Base-by-base conservation (phyloP, 2,888 invertebrate genomes). In the Heliconius erato region DNA sequence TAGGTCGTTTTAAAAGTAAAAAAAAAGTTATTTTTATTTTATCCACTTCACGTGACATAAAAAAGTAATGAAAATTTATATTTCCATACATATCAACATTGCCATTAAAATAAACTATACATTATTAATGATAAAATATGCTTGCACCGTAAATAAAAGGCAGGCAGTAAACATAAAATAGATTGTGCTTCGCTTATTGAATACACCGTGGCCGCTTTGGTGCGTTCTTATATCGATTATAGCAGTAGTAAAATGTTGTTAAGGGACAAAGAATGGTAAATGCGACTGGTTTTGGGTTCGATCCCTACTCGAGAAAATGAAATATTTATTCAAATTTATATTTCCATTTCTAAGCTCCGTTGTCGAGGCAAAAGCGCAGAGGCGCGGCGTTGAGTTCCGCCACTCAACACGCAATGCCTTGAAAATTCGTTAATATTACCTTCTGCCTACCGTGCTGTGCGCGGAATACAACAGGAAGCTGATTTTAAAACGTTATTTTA, bases 61-160 rank as follows among this genome's bases (percentile, higher is more conserved):
- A 65, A 28, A 67, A 67, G 28, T 28, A 67, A 67, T 16, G 14
- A 67, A 28, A 67, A 16, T 26, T 16, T 69, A 35, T 69, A 35
- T 40, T 69, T 69, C 32, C 4, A 71, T 40, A 5, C 40, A 71
- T 71, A 40, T 81, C 81, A 16, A 81, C 28, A 35, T 44, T 77
- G 19, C 28, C 11, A 69, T 71, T 54, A 81, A 69, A 63, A 63
- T 67, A 74, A 49, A 81, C 84, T 85, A 87, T 86, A 85, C 84
- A n/a, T 85, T 85, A 83, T 81, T 85, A 86, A 85, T 85, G 85
- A 87, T 87, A 87, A 86, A 86, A 85, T 83, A 85, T 80, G 69
- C 81, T 44, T 69, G 74, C 76, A 76, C 84, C 82, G 83, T 86
- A 85, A 87, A 86, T 85, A 86, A 77, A 80, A 44, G 79, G 59